phyloP scores from a whole-genome alignment of 1,140 invertebrate genomes.

The Lethrus apterus region DNA sequence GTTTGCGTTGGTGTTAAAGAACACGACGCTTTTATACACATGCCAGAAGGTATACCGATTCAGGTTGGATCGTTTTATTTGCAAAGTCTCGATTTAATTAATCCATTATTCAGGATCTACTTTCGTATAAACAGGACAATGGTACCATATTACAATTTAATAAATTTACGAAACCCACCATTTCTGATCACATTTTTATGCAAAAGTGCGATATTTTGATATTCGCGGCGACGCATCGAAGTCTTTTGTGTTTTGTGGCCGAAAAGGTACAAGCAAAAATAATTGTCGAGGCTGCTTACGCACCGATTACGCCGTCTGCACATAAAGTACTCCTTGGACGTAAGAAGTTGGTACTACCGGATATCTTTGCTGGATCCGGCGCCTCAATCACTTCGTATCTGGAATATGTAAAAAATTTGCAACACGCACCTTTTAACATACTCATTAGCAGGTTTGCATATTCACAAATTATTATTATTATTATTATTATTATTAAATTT shows the following conservation, averaged over 20 bases:
- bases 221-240: constrained; percentile 78
- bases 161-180: constrained; percentile 56
- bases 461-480: background rate
- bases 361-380: constrained; percentile 77
- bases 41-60: constrained; percentile 72
- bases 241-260: constrained; percentile 70
- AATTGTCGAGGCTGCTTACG: constrained; percentile 76
- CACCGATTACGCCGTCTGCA: constrained; percentile 76
- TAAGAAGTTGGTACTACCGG: constrained; percentile 73
- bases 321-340: constrained; percentile 65
- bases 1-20: constrained; percentile 77
- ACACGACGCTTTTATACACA: constrained; percentile 60
- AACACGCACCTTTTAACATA: background rate
- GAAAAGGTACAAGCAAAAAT: constrained; percentile 51
- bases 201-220: constrained; percentile 83
- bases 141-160: constrained; percentile 69
- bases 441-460: constrained; percentile 10
- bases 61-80: too few species aligned
- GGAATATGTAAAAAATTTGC: constrained; percentile 68
- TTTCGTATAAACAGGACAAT: constrained; percentile 47
- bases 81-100: background rate
- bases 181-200: constrained; percentile 55
- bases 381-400: constrained; percentile 90
- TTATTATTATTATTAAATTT: constrained; percentile 33
- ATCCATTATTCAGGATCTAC: constrained; percentile 3